Percentiles rank a stretch among this genome's conserved stretches.
These are phyloP conservation scores for Drosophila albomicans DNA, from an alignment of 1,140 invertebrate species.

Conservation along the genomic window DNA sequence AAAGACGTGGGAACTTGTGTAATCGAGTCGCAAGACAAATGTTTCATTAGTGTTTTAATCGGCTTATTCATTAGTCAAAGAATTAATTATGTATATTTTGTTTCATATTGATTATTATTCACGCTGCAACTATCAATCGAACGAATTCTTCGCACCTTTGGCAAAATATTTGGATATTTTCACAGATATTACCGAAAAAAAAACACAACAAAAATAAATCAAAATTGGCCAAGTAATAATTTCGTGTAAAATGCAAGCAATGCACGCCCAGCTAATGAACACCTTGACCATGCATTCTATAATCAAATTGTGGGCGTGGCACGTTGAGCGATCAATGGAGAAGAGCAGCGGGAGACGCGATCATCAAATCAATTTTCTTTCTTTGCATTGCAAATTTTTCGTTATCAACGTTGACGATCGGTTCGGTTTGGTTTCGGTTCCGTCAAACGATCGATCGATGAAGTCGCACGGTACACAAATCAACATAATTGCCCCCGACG, in stretches of 20 bases:
- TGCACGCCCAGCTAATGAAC: slow-evolving; percentile 52
- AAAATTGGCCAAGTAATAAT: slow-evolving; percentile 4
- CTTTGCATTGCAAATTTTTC: slow-evolving; percentile 79
- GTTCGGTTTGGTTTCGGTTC: slow-evolving; percentile 14
- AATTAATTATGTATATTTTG: slow-evolving; percentile 16
- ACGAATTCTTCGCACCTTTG: slow-evolving; percentile 30
- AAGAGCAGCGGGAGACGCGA: slow-evolving; percentile 43
- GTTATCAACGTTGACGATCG: slow-evolving; percentile 58
- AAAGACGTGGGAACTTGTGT: slow-evolving; percentile 13
- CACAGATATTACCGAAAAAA: background rate
- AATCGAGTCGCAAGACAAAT: slow-evolving; percentile 22
- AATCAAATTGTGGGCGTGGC: slow-evolving; percentile 73
- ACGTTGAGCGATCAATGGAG: slow-evolving; percentile 38
- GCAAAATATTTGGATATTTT: slow-evolving; percentile 8
- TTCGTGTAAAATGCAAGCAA: slow-evolving; percentile 27
- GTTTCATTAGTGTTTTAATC: slow-evolving; percentile 23
- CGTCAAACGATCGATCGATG: slow-evolving; percentile 48
- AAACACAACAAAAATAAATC: background rate
- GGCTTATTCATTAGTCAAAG: slow-evolving; percentile 12
- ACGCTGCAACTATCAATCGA: slow-evolving; percentile 44
- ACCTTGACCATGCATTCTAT: slow-evolving; percentile 49
- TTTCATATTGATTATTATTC: background rate
- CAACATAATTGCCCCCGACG: slow-evolving; percentile 74
- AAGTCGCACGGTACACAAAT: slow-evolving; percentile 69
- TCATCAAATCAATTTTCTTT: slow-evolving; percentile 81